Evolutionary conservation across 2,888 invertebrate species (phyloP), one percentile per base, ranked within the genome.

Genomic region (Caenorhabditis angaria): DNA sequence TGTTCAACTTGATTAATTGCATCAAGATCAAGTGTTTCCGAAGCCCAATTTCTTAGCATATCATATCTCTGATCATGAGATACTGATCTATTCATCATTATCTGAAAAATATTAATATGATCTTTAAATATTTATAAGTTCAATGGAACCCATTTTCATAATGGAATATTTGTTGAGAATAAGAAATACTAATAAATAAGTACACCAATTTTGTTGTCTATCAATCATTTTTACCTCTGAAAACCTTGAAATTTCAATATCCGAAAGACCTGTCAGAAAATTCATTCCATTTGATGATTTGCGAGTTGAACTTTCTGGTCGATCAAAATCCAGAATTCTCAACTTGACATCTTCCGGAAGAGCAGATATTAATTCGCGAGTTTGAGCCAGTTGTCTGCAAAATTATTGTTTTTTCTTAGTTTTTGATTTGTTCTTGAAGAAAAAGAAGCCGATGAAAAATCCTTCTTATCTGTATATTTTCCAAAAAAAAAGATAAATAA

Each of bases 371-470:
- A 74, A 67, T 55, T 74, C 67, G 50, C 61, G 58, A 14, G 74
- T 74, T 51, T 74, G 70, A 12, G 70, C 70, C 0, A 74, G 67
- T 70, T 74, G 74, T 60, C 74, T 74, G 51, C 35, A 74, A 65
- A 58, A 10, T 25, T n/a, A n/a, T n/a, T n/a, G n/a, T n/a, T n/a
- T n/a, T n/a, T n/a, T n/a, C n/a, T n/a, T n/a, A n/a, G n/a, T n/a
- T n/a, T n/a, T n/a, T n/a, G n/a, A n/a, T n/a, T n/a, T n/a, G n/a
- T n/a, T n/a, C n/a, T n/a, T n/a, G n/a, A n/a, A n/a, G n/a, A n/a
- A n/a, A n/a, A n/a, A n/a, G n/a, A n/a, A n/a, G n/a, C n/a, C n/a
- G n/a, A n/a, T n/a, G n/a, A n/a, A n/a, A n/a, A n/a, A n/a, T n/a
- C n/a, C n/a, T n/a, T n/a, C n/a, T n/a, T n/a, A n/a, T n/a, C n/a